Evolutionary conservation across 2,113 vertebrate species (phyloP), one percentile per base, ranked within the genome.

Genomic region (Bufo bufo): DNA sequence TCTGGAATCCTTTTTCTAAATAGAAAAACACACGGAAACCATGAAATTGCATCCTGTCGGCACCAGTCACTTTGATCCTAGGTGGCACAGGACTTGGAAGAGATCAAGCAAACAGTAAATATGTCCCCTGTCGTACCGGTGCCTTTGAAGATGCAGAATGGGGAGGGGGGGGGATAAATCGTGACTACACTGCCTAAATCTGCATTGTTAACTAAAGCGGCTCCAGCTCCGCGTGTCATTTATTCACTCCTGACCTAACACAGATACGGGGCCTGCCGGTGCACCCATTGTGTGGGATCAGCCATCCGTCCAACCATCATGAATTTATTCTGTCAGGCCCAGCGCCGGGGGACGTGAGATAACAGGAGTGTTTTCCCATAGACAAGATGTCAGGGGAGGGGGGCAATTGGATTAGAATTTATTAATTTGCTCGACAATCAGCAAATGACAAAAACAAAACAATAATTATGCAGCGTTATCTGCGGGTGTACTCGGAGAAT

Each of bases 211-310:
- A 80, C 61, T 12, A 54, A 61, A 49, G 20, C 56, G 43, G 54
- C 79, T 47, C 43, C 65, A 69, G 71, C 81, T 75, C 50, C 33
- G 78, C 66, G 13, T 82, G 86, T 74, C 78, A 59, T 82, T 59
- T 72, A 81, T 74, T 87, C 79, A 59, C 78, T 59, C 56, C 86
- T 75, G 79, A 87, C 75, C 66, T 61, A 63, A 82, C 82, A 59
- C 65, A 72, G 86, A 87, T 81, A 71, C 5, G 47, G 33, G 59
- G 56, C 47, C 45, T 49, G 71, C 12, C 20, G 49, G 43, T 17
- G 58, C 8, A 49, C 65, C 69, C 50, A 82, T 75, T 82, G 66
- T 75, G 11, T 20, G 17, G 43, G 72, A 74, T n/a, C 65, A 77
- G 43, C 56, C 61, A 86, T 69, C 74, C 85, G 47, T 20, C 14